A percentile compares a stretch with the other conserved stretches of the same genome.
phyloP scores from a whole-genome alignment of 2,113 vertebrate genomes.

The Passerina amoena region DNA sequence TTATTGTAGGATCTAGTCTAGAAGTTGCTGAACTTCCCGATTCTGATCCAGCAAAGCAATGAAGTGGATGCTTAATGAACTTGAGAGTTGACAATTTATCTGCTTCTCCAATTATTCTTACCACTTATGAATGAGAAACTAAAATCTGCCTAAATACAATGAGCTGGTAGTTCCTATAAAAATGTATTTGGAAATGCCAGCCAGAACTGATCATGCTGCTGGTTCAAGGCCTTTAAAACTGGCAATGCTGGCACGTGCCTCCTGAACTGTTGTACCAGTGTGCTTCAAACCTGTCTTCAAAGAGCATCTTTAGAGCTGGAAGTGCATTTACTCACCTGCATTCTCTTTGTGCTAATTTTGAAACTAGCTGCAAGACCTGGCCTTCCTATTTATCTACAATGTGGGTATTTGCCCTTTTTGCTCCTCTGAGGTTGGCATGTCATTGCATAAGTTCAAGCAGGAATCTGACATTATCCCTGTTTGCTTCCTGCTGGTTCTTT shows the following conservation, averaged over 20 bases:
- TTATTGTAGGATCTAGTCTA: not conserved
- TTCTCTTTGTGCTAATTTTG: not conserved
- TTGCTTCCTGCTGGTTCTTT: not conserved
- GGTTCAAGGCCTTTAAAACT: not conserved
- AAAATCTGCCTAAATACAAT: not conserved
- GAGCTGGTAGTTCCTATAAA: not conserved
- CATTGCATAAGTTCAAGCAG: not conserved
- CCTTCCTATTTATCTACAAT: not conserved
- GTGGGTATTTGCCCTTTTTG: not conserved
- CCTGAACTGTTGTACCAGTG: not conserved
- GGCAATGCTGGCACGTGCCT: fast-evolving
- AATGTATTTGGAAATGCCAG: not conserved
- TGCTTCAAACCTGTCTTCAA: not conserved
- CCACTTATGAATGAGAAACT: not conserved
- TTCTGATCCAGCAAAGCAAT: not conserved
- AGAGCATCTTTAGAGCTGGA: not conserved
- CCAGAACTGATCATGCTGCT: not conserved
- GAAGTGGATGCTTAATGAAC: not conserved
- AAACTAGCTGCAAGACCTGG: not conserved
- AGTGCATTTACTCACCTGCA: not conserved
- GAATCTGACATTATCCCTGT: not conserved
- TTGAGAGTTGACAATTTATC: not conserved
- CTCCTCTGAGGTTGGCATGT: not conserved
- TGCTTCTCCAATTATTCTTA: not conserved
- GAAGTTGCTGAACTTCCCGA: not conserved